Percentiles rank a stretch among this genome's conserved stretches.
Evolutionary conservation across 1,140 invertebrate species (phyloP).

Genomic region (Oryzaephilus surinamensis): DNA sequence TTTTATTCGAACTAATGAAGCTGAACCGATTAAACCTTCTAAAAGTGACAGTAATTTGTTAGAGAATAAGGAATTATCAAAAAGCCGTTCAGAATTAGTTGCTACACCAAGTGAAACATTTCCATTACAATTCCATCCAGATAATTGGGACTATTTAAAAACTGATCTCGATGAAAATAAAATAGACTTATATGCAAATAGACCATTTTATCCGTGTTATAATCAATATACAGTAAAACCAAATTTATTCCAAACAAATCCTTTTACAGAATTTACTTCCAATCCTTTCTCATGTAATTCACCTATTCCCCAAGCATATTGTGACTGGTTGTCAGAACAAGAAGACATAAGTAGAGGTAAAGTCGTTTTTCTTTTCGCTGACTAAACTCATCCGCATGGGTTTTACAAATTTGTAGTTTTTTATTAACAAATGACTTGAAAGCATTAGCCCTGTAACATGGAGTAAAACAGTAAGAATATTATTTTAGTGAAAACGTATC

Average conservation of each 20-base stretch:
- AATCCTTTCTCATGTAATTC: constrained; percentile 12
- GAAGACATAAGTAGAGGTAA: constrained; percentile 30
- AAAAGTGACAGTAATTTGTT: constrained; percentile 1
- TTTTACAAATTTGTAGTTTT: constrained; percentile 25
- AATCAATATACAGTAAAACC: no score
- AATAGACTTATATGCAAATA: constrained; percentile 28
- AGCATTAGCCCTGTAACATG: constrained; percentile 17
- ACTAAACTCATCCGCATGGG: constrained; percentile 30
- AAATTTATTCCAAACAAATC: constrained; percentile 8
- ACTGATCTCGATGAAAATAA: constrained; percentile 1
- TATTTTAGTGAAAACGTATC: no score
- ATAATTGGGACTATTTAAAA: constrained; percentile 2
- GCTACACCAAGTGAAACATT: constrained; percentile 27
- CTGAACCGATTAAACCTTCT: no score
- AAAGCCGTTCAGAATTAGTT: constrained; percentile 21
- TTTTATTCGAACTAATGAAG: constrained; percentile 25
- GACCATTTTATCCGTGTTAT: constrained; percentile 29
- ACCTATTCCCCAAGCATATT: constrained; percentile 29
- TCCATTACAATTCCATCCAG: constrained; percentile 22
- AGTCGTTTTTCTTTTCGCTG: constrained; percentile 10
- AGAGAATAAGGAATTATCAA: no score
- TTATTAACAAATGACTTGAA: no score
- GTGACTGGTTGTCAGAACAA: constrained; percentile 31
- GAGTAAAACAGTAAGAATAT: constrained; percentile 37
- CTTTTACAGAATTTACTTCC: constrained; percentile 13